Evolutionary conservation across 2,888 invertebrate species (phyloP), one percentile per base, ranked within the genome.

Genomic region (Dryocosmus kuriphilus): DNA sequence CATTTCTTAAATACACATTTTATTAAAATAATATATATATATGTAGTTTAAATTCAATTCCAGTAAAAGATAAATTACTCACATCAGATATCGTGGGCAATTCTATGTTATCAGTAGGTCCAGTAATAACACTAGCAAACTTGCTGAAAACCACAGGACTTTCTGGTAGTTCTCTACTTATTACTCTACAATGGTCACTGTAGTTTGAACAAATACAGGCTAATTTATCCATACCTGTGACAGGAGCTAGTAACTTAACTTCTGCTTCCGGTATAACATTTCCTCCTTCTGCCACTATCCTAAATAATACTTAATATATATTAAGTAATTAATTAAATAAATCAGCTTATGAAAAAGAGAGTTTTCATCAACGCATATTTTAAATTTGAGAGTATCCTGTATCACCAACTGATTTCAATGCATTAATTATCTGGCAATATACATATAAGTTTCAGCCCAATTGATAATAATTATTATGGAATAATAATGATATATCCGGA

Each of bases 141-240:
- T 98, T 98, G 91, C 95, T 96, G 92, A 98, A 98, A 84, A 98
- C 95, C 89, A 97, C 95, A 0, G 98, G 98, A 81, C 96, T 95
- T 24, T 93, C 92, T 0, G 94, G 94, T 0, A 97, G 96, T 0
- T 94, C 93, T 22, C 95, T 89, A 27, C 96, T 95, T 89, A 97
- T 97, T 89, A 98, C 98, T 76, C 94, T 93, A 86, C 98, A 98
- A 87, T 97, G 97, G 61, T 97, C 97, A 76, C 92, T 93, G 91
- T 98, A 98, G 91, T 98, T 98, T 79, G 97, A 93, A 0, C 97
- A 97, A 19, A 98, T 94, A 88, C 97, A 97, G 0, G 96, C 93
- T 0, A 98, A 94, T 91, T 98, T 98, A 87, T 97, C 97, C 78
- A 97, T 95, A 38, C 94, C 94, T 1, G 94, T 94, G 22, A 98